Base-by-base conservation (phyloP, 2,888 invertebrate species). In the Phlogophora meticulosa region DNA sequence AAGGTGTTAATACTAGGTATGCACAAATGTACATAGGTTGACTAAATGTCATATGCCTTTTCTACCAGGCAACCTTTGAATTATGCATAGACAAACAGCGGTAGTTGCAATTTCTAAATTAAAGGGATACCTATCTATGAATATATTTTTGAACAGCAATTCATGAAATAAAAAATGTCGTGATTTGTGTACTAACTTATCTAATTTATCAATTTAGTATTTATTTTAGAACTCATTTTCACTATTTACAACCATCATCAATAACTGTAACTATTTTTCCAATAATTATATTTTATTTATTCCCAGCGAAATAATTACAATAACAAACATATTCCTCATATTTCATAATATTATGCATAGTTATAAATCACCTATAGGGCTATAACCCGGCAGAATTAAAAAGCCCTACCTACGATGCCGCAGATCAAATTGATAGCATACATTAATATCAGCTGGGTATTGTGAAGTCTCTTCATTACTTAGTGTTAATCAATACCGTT, bases 401-500 rank as follows among this genome's bases (percentile, higher is more conserved):
- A 70, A 62, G 65, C 24, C 32, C 5, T 43, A 34, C 10, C 56
- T 32, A 45, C 45, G 17, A 53, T 43, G 34, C 22, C 34, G 4
- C 7, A 36, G 36, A 69, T 45, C 56, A 60, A 36, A 52, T 34
- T 34, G 22, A 69, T 53, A 49, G 40, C 45, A 40, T 59, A 43
- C 40, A 51, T 69, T 65, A 42, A 45, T 51, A 70, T 53, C 42
- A 49, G 53, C 32, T 43, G 65, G 49, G 43, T 65, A 61, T 38
- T 53, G 57, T 58, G 36, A 48, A 56, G 55, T 45, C 51, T 78
- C 38, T 58, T 57, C 53, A 22, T 57, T 57, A 38, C 52, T 68
- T 63, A 68, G 79, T 76, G 38, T 40, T 56, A 78, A 46, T 59
- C 52, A 63, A 68, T 43, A 55, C 43, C 32, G 60, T 55, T 58